Evolutionary conservation across 2,888 invertebrate species (phyloP), one percentile per base, ranked within the genome.

Genomic region (Lithophane semibrunnea): DNA sequence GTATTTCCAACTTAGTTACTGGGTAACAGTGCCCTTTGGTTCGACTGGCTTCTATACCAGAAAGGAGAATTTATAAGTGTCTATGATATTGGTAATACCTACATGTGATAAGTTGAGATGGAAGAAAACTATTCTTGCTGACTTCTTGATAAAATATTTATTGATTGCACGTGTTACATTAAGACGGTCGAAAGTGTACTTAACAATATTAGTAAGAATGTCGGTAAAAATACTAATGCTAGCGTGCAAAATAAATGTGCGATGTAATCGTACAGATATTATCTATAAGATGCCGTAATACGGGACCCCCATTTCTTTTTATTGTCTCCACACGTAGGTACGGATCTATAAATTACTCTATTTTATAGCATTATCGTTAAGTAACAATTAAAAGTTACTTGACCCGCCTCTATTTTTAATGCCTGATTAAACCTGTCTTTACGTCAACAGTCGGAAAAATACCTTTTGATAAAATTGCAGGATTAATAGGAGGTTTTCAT

Each of bases 251-350:
- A 29, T 29, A 29, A 29, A 29, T 29, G 29, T 29, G 29, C 29
- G 29, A 29, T 29, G 29, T 29, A 29, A 29, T 29, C 29, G 29
- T 29, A 1, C 29, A 29, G 29, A 29, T 54, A 60, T 18, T 68
- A 61, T 21, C 49, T 56, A 47, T 24, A 73, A 72, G 64, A 65
- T 52, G 42, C 18, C 24, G 3, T 67, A 85, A 92, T 93, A 90
- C 86, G 93, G 93, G 92, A n/a, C 91, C 92, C 92, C 80, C 87
- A 93, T 93, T 89, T 79, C 76, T 83, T 84, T 68, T 16, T 49
- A 83, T 65, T 75, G 80, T 72, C 73, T 82, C 24, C 54, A 2
- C 16, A 24, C 18, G 60, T 63, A 75, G 52, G 64, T 74, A 64
- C 60, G 73, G 65, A 78, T 80, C 82, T 85, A 86, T 86, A 84